These are phyloP conservation scores for Watsonalla cultraria DNA, from an alignment of 2,888 invertebrate species.

Conservation along the genomic window DNA sequence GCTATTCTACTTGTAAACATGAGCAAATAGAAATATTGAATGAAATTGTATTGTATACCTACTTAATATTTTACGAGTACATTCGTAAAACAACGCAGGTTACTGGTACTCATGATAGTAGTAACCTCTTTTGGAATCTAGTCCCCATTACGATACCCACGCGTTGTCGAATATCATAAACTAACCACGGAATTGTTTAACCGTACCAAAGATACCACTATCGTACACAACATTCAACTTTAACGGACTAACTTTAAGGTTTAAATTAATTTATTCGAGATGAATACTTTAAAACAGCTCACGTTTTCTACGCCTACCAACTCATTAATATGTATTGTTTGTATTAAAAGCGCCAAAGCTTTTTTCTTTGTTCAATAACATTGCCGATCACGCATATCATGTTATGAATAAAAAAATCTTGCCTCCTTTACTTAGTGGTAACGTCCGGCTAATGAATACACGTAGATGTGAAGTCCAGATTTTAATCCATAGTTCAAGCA, in stretches of 20 bases:
- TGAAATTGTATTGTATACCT: background rate
- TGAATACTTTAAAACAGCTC: conserved; percentile 12
- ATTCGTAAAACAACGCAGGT: background rate
- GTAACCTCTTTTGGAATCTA: background rate
- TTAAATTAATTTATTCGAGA: conserved; percentile 4
- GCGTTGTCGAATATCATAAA: conserved; percentile 3
- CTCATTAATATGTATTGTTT: conserved; percentile 21
- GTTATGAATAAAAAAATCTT: no score
- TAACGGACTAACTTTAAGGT: background rate
- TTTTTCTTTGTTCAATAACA: conserved; percentile 19
- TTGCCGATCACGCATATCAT: conserved; percentile 11
- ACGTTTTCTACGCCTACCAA: conserved; percentile 17
- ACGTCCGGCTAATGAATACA: no score
- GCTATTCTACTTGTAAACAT: no score
- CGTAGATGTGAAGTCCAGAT: no score
- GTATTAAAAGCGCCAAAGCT: conserved; percentile 14
- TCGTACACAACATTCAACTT: background rate
- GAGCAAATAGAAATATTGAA: background rate
- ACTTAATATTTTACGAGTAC: background rate
- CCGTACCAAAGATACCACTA: conserved; percentile 1
- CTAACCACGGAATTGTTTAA: conserved; percentile 2
- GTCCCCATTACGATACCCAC: conserved; percentile 2
- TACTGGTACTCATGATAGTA: background rate
- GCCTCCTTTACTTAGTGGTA: no score
- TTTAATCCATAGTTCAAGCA: no score